Evolutionary conservation across 1,140 invertebrate species (phyloP).

Genomic region (Medauroidea extradentata): DNA sequence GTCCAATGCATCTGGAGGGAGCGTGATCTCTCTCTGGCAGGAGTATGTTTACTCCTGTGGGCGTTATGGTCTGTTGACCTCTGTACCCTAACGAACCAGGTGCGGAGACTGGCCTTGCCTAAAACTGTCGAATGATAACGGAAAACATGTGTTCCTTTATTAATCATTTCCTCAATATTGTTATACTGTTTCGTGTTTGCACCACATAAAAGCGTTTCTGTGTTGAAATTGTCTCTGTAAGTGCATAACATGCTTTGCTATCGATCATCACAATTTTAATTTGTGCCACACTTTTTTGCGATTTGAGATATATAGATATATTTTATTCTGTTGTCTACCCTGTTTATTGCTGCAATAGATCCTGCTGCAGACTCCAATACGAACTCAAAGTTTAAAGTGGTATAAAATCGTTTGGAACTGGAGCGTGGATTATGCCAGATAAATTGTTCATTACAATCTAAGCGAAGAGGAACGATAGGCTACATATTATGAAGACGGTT

Average conservation of each 20-base stretch:
- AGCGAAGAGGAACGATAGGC: conserved; percentile 1
- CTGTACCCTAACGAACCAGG: too few species aligned
- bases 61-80: too few species aligned
- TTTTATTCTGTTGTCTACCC: conserved; percentile 16
- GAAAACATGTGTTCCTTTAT: too few species aligned
- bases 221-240: conserved; percentile 6
- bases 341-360: conserved; percentile 8
- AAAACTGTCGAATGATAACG: too few species aligned
- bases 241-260: conserved; percentile 17
- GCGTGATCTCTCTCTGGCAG: too few species aligned
- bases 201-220: conserved; percentile 12
- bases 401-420: conserved; percentile 15
- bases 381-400: conserved; percentile 18
- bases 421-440: conserved; percentile 21
- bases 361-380: conserved; percentile 15
- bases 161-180: conserved; percentile 1
- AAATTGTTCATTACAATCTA: background rate
- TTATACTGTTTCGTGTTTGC: conserved; percentile 4
- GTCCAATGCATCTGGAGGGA: too few species aligned
- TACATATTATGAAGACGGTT: background rate
- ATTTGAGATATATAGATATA: background rate
- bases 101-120: too few species aligned
- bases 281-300: conserved; percentile 11
- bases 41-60: too few species aligned
- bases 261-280: conserved; percentile 19